phyloP scores from a whole-genome alignment of 2,888 invertebrate species.

The Ormyrus pomaceus region DNA sequence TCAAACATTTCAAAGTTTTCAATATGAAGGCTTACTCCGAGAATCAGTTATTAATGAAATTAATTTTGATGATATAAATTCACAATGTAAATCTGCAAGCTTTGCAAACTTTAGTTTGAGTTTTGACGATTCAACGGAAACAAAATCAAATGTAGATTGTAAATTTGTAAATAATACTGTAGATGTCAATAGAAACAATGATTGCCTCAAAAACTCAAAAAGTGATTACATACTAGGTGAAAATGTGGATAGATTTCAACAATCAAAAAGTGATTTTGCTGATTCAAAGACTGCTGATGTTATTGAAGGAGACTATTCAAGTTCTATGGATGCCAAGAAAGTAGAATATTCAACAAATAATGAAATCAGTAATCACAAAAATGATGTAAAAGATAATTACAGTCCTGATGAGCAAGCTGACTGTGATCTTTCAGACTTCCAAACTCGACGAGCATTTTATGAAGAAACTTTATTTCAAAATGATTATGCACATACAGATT shows the following conservation, averaged over 20 bases:
- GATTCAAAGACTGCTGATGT: slow-evolving; percentile 49
- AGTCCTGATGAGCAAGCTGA: slow-evolving; percentile 47
- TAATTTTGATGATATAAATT: slow-evolving; percentile 47
- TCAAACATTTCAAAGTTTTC: slow-evolving; percentile 40
- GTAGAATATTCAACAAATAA: slow-evolving; percentile 23
- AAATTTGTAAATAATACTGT: slow-evolving; percentile 58
- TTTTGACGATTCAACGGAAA: slow-evolving; percentile 42
- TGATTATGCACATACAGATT: slow-evolving; percentile 14
- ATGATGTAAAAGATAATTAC: slow-evolving; percentile 31
- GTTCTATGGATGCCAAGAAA: slow-evolving; percentile 34
- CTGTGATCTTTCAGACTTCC: slow-evolving; percentile 75
- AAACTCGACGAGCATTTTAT: slow-evolving; percentile 63
- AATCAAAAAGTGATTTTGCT: slow-evolving; percentile 49
- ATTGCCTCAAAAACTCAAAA: slow-evolving; percentile 38
- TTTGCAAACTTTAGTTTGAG: slow-evolving; percentile 61
- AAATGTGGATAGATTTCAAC: slow-evolving; percentile 44
- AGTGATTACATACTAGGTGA: slow-evolving; percentile 39
- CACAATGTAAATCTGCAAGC: slow-evolving; percentile 52
- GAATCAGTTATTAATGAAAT: slow-evolving; percentile 52
- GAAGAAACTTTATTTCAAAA: slow-evolving; percentile 47
- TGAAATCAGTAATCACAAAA: slow-evolving; percentile 40
- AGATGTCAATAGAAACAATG: slow-evolving; percentile 38
- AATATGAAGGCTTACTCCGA: slow-evolving; percentile 38
- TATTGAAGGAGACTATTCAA: slow-evolving; percentile 34
- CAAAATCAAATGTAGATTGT: slow-evolving; percentile 58